Evolutionary conservation across 1,140 invertebrate species (phyloP).

Genomic region (Camponotus pennsylvanicus): DNA sequence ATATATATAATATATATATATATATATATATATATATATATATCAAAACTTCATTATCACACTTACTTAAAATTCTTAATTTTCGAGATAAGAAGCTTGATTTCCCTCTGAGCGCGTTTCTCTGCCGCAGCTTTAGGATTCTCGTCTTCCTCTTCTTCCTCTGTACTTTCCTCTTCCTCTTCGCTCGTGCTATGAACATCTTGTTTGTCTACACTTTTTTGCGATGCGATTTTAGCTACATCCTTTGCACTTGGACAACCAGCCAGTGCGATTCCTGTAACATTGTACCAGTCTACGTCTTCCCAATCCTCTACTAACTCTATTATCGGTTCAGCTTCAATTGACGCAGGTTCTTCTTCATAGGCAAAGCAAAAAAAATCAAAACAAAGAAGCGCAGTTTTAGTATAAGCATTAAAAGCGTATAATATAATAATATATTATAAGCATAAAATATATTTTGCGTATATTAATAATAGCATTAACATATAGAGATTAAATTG

Average conservation of each 20-base stretch:
- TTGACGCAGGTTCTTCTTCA: slow-evolving; percentile 54
- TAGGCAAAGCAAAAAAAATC: slow-evolving; percentile 71
- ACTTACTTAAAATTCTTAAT: slow-evolving; percentile 90
- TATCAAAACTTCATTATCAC: neutral
- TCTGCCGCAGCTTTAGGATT: slow-evolving; percentile 86
- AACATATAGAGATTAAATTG: neutral
- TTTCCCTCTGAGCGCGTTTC: slow-evolving; percentile 89
- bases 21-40: too few species aligned
- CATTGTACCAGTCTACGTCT: slow-evolving; percentile 80
- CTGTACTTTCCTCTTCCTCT: slow-evolving; percentile 89
- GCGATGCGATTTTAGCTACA: slow-evolving; percentile 83
- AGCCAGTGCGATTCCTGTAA: slow-evolving; percentile 86
- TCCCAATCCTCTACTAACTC: slow-evolving; percentile 80
- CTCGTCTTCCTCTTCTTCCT: slow-evolving; percentile 88
- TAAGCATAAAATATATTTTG: neutral
- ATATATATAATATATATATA: too few species aligned
- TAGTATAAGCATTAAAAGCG: slow-evolving; percentile 51
- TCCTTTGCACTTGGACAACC: slow-evolving; percentile 86
- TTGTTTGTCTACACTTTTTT: slow-evolving; percentile 83
- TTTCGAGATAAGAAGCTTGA: slow-evolving; percentile 92
- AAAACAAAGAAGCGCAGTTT: slow-evolving; percentile 53
- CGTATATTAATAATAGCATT: neutral
- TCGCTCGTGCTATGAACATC: slow-evolving; percentile 83
- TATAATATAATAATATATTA: neutral
- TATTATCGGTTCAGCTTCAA: slow-evolving; percentile 76